Evolutionary conservation across 2,113 vertebrate genomes (phyloP).

Genomic region (Scortum barcoo): DNA sequence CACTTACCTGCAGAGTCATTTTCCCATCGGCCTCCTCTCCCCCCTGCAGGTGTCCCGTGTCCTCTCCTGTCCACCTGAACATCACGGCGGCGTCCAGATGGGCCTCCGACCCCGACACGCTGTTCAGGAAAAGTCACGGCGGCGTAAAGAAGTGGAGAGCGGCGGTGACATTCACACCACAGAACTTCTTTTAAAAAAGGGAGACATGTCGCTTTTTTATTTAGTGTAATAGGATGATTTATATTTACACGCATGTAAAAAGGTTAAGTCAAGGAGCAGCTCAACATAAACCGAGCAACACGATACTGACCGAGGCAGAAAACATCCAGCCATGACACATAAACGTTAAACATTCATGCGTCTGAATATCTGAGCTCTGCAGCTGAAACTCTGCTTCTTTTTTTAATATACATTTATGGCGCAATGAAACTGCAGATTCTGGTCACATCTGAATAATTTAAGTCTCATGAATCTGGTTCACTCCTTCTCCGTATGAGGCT

Average conservation of each 20-base stretch:
- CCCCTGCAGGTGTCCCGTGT: constrained; percentile 28
- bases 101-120: constrained; percentile 22
- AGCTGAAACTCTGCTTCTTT: not conserved
- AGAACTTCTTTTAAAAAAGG: no score
- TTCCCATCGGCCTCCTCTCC: not conserved
- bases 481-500: not conserved
- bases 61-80: constrained; percentile 50
- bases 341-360: constrained; percentile 4
- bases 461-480: not conserved
- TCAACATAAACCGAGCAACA: constrained; percentile 7
- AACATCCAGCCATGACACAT: not conserved
- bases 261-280: not conserved
- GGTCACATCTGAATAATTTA: constrained; percentile 25
- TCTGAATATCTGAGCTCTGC: not conserved
- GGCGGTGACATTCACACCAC: not conserved
- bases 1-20: constrained; percentile 46
- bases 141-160: not conserved
- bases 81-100: constrained; percentile 35
- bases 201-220: not conserved
- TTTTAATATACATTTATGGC: not conserved
- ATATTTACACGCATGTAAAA: not conserved
- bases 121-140: not conserved
- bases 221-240: not conserved
- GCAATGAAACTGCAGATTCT: not conserved
- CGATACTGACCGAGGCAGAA: not conserved